Evolutionary conservation across 2,888 invertebrate genomes (phyloP).

Genomic region (Crepidodera aurea): DNA sequence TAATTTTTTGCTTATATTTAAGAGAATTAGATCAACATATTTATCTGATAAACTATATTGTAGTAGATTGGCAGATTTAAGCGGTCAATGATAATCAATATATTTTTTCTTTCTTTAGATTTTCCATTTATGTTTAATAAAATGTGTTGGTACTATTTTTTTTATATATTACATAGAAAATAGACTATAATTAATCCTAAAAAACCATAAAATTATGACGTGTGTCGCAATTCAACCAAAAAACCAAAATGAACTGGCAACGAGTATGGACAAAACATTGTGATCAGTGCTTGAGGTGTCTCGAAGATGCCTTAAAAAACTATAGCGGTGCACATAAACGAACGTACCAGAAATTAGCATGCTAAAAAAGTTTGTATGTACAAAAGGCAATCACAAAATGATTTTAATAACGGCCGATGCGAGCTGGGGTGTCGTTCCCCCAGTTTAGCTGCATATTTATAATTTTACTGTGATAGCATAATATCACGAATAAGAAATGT

Average conservation of each 20-base stretch:
- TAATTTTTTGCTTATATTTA: too few relatives aligned
- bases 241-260: constrained; percentile 19
- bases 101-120: too few relatives aligned
- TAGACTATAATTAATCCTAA: not conserved
- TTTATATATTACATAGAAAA: not conserved
- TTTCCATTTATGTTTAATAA: too few relatives aligned
- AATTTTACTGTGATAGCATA: too few relatives aligned
- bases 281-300: constrained; percentile 28
- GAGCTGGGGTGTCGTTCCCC: constrained; percentile 6
- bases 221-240: not conserved
- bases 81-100: too few relatives aligned
- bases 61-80: too few relatives aligned
- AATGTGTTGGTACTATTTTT: too few relatives aligned
- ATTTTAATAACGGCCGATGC: constrained; percentile 28
- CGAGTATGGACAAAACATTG: constrained; percentile 27
- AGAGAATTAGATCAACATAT: too few relatives aligned
- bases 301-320: constrained; percentile 37
- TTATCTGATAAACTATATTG: too few relatives aligned
- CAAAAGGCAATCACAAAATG: constrained; percentile 31
- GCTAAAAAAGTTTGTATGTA: constrained; percentile 30
- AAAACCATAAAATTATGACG: constrained; percentile 7
- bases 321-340: constrained; percentile 41
- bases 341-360: constrained; percentile 31
- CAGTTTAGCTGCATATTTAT: constrained; percentile 17
- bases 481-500: too few relatives aligned